Conservation (phyloP, 2,113 vertebrate genomes). For the Promerops cafer region DNA sequence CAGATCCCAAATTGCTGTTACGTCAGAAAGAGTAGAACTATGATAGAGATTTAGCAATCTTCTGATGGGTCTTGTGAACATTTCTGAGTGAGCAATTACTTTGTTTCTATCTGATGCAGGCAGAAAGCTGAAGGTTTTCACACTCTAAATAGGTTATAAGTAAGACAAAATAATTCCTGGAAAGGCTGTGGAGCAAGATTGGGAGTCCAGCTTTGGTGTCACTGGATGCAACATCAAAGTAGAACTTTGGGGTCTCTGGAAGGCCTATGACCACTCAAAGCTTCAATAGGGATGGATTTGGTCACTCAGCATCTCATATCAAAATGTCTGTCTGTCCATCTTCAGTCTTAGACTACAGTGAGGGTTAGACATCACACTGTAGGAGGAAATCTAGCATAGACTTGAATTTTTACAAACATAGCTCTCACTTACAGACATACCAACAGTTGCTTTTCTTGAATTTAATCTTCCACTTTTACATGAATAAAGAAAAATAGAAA, state of each 20-base stretch:
- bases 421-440: not conserved
- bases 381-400: not conserved
- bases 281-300: not conserved
- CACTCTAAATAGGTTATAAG: not conserved
- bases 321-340: not conserved
- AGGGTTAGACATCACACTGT: accelerated
- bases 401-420: not conserved
- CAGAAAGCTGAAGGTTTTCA: not conserved
- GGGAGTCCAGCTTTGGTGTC: not conserved
- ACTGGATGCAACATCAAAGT: not conserved
- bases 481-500: not conserved
- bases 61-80: not conserved
- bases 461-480: not conserved
- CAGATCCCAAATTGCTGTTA: not conserved
- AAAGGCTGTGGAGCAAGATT: not conserved
- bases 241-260: not conserved
- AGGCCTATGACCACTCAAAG: not conserved
- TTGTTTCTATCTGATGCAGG: not conserved
- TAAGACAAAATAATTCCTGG: not conserved
- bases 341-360: not conserved
- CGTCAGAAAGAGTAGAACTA: not conserved
- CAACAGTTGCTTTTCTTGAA: not conserved
- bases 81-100: not conserved
- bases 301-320: not conserved
- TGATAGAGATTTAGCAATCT: not conserved